phyloP scores from a whole-genome alignment of 37 sponge, comb jelly and placozoan species.

The Aplysina aerophoba region DNA sequence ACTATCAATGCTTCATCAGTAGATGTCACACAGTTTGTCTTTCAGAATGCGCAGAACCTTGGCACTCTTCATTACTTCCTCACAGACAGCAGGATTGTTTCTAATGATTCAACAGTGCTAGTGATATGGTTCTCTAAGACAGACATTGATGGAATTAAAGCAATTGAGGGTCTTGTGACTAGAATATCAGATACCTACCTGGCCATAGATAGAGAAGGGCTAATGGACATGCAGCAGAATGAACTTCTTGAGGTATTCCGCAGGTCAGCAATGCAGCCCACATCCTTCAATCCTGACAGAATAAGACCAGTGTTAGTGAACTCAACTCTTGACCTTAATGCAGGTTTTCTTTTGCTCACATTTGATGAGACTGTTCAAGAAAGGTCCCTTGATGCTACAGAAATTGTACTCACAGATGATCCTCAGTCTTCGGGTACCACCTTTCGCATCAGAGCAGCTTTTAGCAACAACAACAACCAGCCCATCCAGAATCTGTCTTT shows the following conservation, averaged over 20 bases:
- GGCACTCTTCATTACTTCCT: slow-evolving; percentile 56
- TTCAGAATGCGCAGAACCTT: slow-evolving; percentile 73
- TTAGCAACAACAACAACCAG: slow-evolving; percentile 61
- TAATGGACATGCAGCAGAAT: slow-evolving; percentile 81
- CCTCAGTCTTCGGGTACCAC: neutral
- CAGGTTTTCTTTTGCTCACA: slow-evolving; percentile 58
- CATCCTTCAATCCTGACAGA: slow-evolving; percentile 50
- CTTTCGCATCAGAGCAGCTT: slow-evolving; percentile 22
- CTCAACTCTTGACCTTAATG: slow-evolving; percentile 78
- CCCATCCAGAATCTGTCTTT: slow-evolving; percentile 53
- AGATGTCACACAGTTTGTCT: slow-evolving; percentile 68
- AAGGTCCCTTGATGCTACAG: slow-evolving; percentile 64
- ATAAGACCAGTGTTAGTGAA: slow-evolving; percentile 62
- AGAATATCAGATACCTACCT: slow-evolving; percentile 56
- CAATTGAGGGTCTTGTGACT: slow-evolving; percentile 69
- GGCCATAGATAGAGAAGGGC: slow-evolving; percentile 67
- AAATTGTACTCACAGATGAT: slow-evolving; percentile 65
- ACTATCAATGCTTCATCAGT: slow-evolving; percentile 84
- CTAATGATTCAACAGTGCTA: slow-evolving; percentile 67
- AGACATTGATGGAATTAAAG: slow-evolving; percentile 85
- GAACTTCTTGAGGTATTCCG: slow-evolving; percentile 59
- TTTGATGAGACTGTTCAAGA: slow-evolving; percentile 87
- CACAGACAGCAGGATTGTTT: slow-evolving; percentile 46
- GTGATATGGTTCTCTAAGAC: slow-evolving; percentile 61
- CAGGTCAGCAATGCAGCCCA: slow-evolving; percentile 44